Percentiles rank a stretch among this genome's conserved stretches.
Conservation (phyloP, 2,888 invertebrate genomes). For the Drosophila sordidula region DNA sequence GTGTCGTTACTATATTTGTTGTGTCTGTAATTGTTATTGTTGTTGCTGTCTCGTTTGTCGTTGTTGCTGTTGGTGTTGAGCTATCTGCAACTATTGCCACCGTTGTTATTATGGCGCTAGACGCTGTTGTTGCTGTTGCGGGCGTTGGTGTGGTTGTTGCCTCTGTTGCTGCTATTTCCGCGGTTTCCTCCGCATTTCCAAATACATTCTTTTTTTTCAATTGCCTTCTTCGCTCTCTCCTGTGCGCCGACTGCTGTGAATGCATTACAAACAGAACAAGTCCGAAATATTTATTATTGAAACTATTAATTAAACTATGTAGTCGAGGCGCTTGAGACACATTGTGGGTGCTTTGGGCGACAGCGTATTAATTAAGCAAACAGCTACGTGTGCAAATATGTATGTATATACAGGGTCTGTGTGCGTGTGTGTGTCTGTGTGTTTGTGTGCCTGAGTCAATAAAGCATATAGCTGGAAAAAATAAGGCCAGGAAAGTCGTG, state of each 20-base stretch:
- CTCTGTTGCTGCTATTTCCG: conserved; percentile 35
- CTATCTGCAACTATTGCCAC: conserved; percentile 25
- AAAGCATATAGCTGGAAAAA: conserved; percentile 36
- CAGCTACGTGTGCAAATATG: conserved; percentile 32
- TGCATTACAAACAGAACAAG: conserved; percentile 2
- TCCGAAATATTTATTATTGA: background rate
- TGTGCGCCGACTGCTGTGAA: conserved; percentile 57
- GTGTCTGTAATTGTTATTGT: conserved; percentile 47
- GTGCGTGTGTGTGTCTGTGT: conserved; percentile 21
- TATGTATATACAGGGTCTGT: conserved; percentile 34
- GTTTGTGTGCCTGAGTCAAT: conserved; percentile 31
- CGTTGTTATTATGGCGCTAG: conserved; percentile 26
- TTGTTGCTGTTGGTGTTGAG: conserved; percentile 8
- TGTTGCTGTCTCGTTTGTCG: conserved; percentile 24
- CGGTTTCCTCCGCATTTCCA: conserved; percentile 43
- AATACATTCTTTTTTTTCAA: conserved; percentile 58
- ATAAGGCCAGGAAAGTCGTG: conserved; percentile 21
- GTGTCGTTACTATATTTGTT: conserved; percentile 21
- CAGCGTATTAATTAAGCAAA: conserved; percentile 55
- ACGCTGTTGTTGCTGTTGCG: conserved; percentile 38
- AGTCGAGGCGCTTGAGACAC: conserved; percentile 9
- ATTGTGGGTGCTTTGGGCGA: conserved; percentile 35
- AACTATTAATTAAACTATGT: background rate
- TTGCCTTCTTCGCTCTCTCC: conserved; percentile 64
- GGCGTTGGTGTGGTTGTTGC: conserved; percentile 31